Base-by-base conservation (phyloP, 2,888 invertebrate genomes). In the Silvanus unidentatus region DNA sequence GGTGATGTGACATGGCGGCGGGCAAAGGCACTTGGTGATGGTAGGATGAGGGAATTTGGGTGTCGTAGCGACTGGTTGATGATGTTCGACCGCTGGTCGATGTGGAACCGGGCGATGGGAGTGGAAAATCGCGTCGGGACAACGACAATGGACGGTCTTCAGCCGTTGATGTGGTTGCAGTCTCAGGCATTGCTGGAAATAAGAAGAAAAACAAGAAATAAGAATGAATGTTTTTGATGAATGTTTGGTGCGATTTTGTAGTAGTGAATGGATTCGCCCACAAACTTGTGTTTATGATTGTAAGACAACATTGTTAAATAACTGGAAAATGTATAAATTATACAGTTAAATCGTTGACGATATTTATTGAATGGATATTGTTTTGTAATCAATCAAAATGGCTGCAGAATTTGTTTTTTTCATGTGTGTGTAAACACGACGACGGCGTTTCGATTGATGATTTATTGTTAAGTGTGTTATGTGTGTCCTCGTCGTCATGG, bases 41-140 rank as follows among this genome's bases (percentile, higher is more conserved):
- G 8, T 22, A 8, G 22, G 3, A 22, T 3, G 22, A 5, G 3
- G 41, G 40, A 9, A 54, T 28, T 47, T 53, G 53, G 28, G 48
- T 43, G 35, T 8, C 8, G 22, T 55, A 52, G 36, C 50, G 50
- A 30, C 39, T 44, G 13, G 47, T 37, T 22, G 22, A 22, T 12
- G 52, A 49, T 14, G 54, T 43, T 35, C 54, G 57, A 9, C 52
- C 60, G 16, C 57, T 58, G 37, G 55, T 49, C 43, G 64, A 74
- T 34, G 77, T 75, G 44, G 73, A 77, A 64, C 57, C 76, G 51
- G 58, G 77, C 68, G 49, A 75, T 61, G 54, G 68, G 66, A 53
- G 70, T 70, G 76, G 61, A 57, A 64, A 65, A 70, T 73, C 62
- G 71, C 80, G 58, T 71, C 78, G 70, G 68, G 77, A 68, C 71